These are phyloP conservation scores for Apoderus coryli DNA, from an alignment of 2,888 invertebrate species.

Conservation along the genomic window DNA sequence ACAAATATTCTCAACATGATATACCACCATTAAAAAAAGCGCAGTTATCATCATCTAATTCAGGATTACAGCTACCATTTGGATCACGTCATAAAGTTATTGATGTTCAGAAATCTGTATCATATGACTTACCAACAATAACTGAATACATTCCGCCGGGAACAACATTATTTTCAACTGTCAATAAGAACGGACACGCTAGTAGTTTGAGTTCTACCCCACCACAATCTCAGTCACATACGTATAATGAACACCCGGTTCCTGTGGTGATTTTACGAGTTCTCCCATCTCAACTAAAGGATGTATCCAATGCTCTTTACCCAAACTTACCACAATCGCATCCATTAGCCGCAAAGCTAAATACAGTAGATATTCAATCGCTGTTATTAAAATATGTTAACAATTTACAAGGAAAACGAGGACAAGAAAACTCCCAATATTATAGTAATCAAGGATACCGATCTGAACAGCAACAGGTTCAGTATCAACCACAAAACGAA, in stretches of 20 bases:
- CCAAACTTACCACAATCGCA: constrained; percentile 41
- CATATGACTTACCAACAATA: constrained; percentile 21
- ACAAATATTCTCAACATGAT: constrained; percentile 56
- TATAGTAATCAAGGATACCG: neutral
- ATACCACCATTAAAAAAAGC: constrained; percentile 33
- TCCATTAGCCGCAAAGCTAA: constrained; percentile 39
- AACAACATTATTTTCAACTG: constrained; percentile 26
- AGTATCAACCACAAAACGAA: constrained; percentile 6
- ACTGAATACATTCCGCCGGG: constrained; percentile 23
- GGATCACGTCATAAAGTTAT: constrained; percentile 8
- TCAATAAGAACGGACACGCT: constrained; percentile 31
- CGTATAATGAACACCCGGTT: constrained; percentile 31
- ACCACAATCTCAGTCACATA: constrained; percentile 32
- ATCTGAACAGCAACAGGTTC: constrained; percentile 4
- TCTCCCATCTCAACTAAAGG: constrained; percentile 40
- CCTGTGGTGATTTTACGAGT: constrained; percentile 44
- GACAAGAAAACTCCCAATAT: too few relatives aligned
- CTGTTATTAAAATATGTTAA: constrained; percentile 39
- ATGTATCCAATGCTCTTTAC: constrained; percentile 38
- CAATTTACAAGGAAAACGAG: too few relatives aligned
- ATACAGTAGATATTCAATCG: constrained; percentile 40
- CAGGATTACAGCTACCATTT: neutral
- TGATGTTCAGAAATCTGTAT: constrained; percentile 23
- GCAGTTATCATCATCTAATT: neutral
- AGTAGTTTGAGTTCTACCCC: constrained; percentile 37